Evolutionary conservation across 2,797 vertebrate species (phyloP).

Genomic region (Delichon dasypus): DNA sequence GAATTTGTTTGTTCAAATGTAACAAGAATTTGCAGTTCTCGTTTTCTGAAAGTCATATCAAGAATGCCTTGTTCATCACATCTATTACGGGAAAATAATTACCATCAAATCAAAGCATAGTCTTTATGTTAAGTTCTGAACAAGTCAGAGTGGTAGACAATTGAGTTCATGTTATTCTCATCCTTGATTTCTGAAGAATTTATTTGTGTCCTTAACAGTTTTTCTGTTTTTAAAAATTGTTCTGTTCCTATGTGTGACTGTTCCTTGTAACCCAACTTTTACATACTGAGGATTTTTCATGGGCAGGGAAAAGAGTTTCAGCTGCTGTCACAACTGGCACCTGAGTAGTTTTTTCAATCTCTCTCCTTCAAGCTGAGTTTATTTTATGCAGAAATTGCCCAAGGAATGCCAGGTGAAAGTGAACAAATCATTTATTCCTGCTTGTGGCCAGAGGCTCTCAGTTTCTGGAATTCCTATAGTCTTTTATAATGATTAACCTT

Average conservation of each 20-base stretch:
- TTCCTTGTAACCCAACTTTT: neutral
- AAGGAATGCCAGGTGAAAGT: neutral
- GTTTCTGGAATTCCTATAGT: neutral
- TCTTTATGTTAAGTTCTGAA: neutral
- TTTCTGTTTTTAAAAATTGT: neutral
- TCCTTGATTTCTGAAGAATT: neutral
- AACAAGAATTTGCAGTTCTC: neutral
- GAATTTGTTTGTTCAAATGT: neutral
- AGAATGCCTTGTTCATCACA: neutral
- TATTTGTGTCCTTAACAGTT: neutral
- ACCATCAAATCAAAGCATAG: neutral
- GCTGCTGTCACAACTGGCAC: neutral
- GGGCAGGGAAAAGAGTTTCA: neutral
- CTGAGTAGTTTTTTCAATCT: neutral
- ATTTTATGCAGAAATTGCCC: neutral
- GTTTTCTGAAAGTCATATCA: neutral
- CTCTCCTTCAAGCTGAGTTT: neutral
- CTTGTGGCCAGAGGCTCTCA: neutral
- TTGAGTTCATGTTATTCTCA: neutral
- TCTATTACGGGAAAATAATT: neutral
- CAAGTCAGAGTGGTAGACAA: neutral
- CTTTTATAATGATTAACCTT: neutral
- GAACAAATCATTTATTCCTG: neutral
- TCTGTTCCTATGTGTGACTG: neutral
- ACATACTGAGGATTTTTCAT: neutral